phyloP scores from a whole-genome alignment of 2,797 vertebrate species.

The Eospalax fontanierii region DNA sequence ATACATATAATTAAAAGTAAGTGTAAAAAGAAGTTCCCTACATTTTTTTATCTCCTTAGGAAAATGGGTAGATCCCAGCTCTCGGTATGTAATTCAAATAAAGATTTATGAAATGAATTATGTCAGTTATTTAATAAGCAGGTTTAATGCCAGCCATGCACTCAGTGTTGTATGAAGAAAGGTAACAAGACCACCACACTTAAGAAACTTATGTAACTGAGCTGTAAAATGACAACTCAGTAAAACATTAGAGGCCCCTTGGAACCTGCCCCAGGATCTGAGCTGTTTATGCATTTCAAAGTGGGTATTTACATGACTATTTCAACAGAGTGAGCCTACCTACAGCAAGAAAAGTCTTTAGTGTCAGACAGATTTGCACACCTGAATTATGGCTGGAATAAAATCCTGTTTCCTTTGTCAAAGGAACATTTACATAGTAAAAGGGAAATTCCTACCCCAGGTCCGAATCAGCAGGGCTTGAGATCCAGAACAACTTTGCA shows the following conservation, averaged over 20 bases:
- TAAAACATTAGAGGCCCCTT: background rate
- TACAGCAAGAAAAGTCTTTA: background rate
- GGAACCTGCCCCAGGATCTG: constrained; percentile 8
- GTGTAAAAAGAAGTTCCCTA: background rate
- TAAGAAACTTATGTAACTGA: background rate
- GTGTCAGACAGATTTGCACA: constrained; percentile 11
- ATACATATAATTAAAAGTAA: no score
- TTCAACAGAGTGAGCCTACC: background rate
- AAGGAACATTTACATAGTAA: background rate
- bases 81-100: constrained; percentile 3
- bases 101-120: constrained; percentile 48
- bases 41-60: background rate
- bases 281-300: background rate
- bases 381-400: constrained; percentile 21
- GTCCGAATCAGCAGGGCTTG: background rate
- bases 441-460: constrained; percentile 16
- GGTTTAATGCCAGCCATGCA: background rate
- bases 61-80: background rate
- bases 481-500: background rate
- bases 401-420: constrained; percentile 30
- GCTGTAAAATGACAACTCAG: background rate
- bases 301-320: background rate
- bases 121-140: constrained; percentile 53
- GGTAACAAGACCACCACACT: background rate
- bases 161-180: background rate